phyloP scores from a whole-genome alignment of 2,888 invertebrate species.

The Acronicta aceris region DNA sequence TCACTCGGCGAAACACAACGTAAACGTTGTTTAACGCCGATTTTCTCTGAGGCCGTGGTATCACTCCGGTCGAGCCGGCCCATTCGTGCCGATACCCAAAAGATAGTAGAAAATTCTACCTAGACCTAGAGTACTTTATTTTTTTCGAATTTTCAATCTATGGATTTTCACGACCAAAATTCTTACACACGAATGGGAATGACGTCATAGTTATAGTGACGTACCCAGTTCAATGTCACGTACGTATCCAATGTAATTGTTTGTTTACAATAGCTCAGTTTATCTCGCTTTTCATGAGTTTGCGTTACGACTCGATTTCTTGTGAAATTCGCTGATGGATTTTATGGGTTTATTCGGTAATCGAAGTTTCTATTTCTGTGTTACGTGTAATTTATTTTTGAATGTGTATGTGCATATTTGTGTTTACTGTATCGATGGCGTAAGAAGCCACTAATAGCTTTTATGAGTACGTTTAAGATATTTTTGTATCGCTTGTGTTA shows the following conservation, averaged over 20 bases:
- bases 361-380: slow-evolving; percentile 29
- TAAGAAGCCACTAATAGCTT: not conserved
- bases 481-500: too few relatives aligned
- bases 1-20: too few relatives aligned
- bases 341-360: slow-evolving; percentile 42
- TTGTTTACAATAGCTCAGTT: slow-evolving; percentile 43
- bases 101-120: too few relatives aligned
- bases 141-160: too few relatives aligned
- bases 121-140: too few relatives aligned
- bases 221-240: slow-evolving; percentile 45
- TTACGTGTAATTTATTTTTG: slow-evolving; percentile 12
- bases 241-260: slow-evolving; percentile 38
- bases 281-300: slow-evolving; percentile 42
- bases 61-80: too few relatives aligned
- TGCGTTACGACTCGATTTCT: slow-evolving; percentile 33
- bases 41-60: too few relatives aligned
- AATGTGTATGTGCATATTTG: not conserved
- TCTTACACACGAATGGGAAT: not conserved
- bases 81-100: too few relatives aligned
- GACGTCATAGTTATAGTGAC: slow-evolving; percentile 19
- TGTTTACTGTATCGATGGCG: not conserved
- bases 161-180: too few relatives aligned
- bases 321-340: slow-evolving; percentile 45
- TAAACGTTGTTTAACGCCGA: too few relatives aligned
- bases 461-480: too few relatives aligned